Evolutionary conservation across 2,888 invertebrate species (phyloP), one percentile per base, ranked within the genome.

Genomic region (Parnassius smintheus): DNA sequence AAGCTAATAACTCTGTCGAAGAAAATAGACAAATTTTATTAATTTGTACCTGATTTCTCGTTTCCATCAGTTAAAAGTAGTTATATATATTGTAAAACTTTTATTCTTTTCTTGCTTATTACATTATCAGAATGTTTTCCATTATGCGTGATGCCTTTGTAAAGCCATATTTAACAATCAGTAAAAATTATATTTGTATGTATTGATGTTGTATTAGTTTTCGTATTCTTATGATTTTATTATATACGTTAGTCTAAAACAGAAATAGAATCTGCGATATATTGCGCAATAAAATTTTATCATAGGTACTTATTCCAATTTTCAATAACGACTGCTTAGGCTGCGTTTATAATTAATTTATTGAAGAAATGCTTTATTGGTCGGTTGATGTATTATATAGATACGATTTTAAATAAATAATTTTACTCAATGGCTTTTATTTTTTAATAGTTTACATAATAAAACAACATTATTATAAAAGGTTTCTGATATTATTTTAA

Each of bases 391-490:
- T 86, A 85, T 79, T 81, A 81, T 84, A 82, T 78, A 84, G 79
- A 80, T 81, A 85, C 78, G 77, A 83, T 83, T 83, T 83, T 74
- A 82, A 84, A 83, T 83, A 83, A 87, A 84, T 81, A 81, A 81
- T 81, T 83, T 67, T 72, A 72, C 68, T 69, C 68, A 53, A 70
- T 22, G 56, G 49, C 35, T 45, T 18, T 62, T 83, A 81, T 78
- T 78, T 78, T 83, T 80, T 76, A 80, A 82, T 76, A 76, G 78
- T 81, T n/a, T 48, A 48, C 13, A 13, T 49, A 13, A 13, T 2
- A 1, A 13, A 18, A 13, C 7, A 49, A 8, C 9, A 46, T 77
- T 74, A 81, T 79, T 83, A 80, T 74, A 81, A 81, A 80, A 80
- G 13, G 2, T 48, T 48, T 48, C 11, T 11, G 2, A 2, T 44